A percentile compares a stretch with the other conserved stretches of the same genome.
Conservation (phyloP, 2,888 invertebrate genomes). For the Eupithecia dodoneata region DNA sequence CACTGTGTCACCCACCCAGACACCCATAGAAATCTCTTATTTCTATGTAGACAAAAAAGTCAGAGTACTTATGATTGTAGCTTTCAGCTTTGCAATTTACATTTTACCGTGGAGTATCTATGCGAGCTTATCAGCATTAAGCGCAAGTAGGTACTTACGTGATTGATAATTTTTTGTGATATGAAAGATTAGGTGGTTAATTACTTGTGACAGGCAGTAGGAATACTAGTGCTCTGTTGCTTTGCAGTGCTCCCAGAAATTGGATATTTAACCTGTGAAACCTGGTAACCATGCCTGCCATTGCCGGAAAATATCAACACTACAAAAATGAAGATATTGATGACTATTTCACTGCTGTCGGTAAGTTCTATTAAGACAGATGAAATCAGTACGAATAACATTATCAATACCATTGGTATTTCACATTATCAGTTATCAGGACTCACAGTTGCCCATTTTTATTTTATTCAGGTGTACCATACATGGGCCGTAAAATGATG, state of each 20-base stretch:
- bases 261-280: conserved; percentile 9
- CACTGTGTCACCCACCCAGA: no score
- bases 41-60: neutral
- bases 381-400: neutral
- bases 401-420: neutral
- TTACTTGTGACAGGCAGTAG: neutral
- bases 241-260: conserved; percentile 2
- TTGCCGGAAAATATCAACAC: conserved; percentile 86
- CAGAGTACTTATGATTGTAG: neutral
- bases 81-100: neutral
- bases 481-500: conserved; percentile 87
- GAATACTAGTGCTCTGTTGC: neutral
- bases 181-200: conserved; percentile 22
- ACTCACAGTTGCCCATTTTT: neutral
- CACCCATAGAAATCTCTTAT: no score
- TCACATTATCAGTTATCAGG: neutral
- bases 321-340: conserved; percentile 87
- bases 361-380: conserved; percentile 64
- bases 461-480: conserved; percentile 84
- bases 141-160: conserved; percentile 33
- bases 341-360: conserved; percentile 85
- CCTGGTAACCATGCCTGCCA: conserved; percentile 75
- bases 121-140: neutral
- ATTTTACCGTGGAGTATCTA: neutral
- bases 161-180: conserved; percentile 44